Conservation (phyloP, 2,797 vertebrate species). For the Parauchenoglanis ngamensis region DNA sequence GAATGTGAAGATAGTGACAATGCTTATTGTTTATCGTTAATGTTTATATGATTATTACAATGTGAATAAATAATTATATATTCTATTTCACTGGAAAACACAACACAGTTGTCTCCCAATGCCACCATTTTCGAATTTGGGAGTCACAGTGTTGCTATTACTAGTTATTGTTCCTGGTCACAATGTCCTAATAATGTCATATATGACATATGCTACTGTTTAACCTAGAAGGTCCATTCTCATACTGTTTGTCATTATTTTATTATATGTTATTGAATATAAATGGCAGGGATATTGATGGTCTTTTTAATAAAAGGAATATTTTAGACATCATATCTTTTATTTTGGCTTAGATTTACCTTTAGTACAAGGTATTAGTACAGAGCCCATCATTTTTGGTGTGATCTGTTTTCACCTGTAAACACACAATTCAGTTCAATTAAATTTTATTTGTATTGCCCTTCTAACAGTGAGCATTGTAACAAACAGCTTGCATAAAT, state of each 20-base stretch:
- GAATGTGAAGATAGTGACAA: background rate
- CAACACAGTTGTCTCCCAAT: background rate
- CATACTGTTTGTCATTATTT: background rate
- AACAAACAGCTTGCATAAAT: too few species aligned
- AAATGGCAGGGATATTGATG: background rate
- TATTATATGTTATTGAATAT: background rate
- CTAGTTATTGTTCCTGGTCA: background rate
- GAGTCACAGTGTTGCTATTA: background rate
- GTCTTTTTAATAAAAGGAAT: background rate
- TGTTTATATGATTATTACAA: background rate
- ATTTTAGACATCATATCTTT: background rate
- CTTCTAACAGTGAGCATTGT: too few species aligned
- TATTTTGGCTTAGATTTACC: constrained; percentile 25
- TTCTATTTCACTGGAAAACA: background rate
- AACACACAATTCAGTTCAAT: background rate
- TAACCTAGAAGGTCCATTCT: background rate
- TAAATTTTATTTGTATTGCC: too few species aligned
- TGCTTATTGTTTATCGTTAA: too few species aligned
- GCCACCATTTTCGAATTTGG: background rate
- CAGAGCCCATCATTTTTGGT: constrained; percentile 30
- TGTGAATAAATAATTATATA: background rate
- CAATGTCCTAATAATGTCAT: background rate
- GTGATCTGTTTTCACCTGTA: constrained; percentile 17
- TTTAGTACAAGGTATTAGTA: constrained; percentile 20
- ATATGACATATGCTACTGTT: constrained; percentile 8